Evolutionary conservation across 1,140 invertebrate genomes (phyloP).

Genomic region (Bombus confusus): DNA sequence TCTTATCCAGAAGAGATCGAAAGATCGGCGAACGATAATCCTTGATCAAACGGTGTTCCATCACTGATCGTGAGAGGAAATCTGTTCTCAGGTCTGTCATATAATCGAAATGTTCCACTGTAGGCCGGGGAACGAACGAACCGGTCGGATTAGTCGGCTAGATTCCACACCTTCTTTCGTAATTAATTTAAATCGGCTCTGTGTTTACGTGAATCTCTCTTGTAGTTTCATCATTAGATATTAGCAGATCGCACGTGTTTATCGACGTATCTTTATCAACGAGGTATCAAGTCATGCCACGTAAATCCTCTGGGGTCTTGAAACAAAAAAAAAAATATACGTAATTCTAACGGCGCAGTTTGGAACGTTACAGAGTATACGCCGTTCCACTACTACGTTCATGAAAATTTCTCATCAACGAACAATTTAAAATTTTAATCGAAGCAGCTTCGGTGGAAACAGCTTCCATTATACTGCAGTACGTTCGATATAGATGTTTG

Average conservation of each 20-base stretch:
- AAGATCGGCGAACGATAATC: slow-evolving; percentile 20
- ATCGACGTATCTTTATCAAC: not conserved
- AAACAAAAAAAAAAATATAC: too few species aligned
- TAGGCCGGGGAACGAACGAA: slow-evolving; percentile 74
- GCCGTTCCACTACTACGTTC: too few species aligned
- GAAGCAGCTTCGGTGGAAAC: not conserved
- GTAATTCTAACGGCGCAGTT: too few species aligned
- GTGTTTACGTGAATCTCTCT: slow-evolving; percentile 39
- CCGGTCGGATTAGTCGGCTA: slow-evolving; percentile 79
- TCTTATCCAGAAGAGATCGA: not conserved
- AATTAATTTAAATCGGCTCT: slow-evolving; percentile 71
- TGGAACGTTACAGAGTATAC: too few species aligned
- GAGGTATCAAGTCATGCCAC: too few species aligned
- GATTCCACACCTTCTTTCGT: slow-evolving; percentile 80
- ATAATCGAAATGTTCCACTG: slow-evolving; percentile 74
- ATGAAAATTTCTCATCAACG: too few species aligned
- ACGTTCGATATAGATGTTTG: not conserved
- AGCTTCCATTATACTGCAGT: not conserved
- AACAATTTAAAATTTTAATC: too few species aligned
- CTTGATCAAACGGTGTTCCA: slow-evolving; percentile 64
- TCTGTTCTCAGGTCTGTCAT: slow-evolving; percentile 60
- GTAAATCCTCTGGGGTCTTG: too few species aligned
- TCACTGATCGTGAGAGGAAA: slow-evolving; percentile 69
- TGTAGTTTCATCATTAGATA: not conserved
- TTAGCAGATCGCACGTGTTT: not conserved